phyloP scores from a whole-genome alignment of 2,888 invertebrate species.

The Liodrosophila aerea region DNA sequence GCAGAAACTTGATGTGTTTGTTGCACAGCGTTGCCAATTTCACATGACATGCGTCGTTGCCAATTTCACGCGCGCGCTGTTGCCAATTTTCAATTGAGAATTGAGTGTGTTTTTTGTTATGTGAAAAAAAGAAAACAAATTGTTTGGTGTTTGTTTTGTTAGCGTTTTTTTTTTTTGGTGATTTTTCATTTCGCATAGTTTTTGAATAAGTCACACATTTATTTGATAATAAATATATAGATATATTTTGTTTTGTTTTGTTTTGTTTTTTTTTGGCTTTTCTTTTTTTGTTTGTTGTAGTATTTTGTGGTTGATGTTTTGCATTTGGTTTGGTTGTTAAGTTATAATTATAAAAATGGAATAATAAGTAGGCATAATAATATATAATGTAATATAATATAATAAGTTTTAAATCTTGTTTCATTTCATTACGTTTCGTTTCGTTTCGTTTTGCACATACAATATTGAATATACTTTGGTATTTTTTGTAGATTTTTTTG shows the following conservation, averaged over 20 bases:
- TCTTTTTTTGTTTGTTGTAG: conserved; percentile 15
- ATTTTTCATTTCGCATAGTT: conserved; percentile 47
- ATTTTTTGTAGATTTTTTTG: conserved; percentile 26
- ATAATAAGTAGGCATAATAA: conserved; percentile 75
- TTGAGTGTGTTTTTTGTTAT: conserved; percentile 9
- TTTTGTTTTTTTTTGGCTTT: conserved; percentile 19
- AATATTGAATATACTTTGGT: conserved; percentile 68
- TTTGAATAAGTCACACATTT: conserved; percentile 74
- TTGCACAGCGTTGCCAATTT: conserved; percentile 4
- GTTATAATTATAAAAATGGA: conserved; percentile 77
- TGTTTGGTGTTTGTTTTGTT: conserved; percentile 37
- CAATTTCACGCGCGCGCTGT: conserved; percentile 26
- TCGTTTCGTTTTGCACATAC: conserved; percentile 56
- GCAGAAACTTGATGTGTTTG: no score
- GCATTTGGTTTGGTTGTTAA: conserved; percentile 57
- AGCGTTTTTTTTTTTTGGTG: conserved; percentile 35
- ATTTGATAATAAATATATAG: conserved; percentile 61
- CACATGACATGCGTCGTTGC: conserved; percentile 5
- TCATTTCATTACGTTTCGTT: conserved; percentile 45
- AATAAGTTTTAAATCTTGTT: conserved; percentile 48
- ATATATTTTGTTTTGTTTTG: conserved; percentile 33
- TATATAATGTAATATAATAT: conserved; percentile 69
- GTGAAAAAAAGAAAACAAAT: conserved; percentile 56
- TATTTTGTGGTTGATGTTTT: conserved; percentile 35
- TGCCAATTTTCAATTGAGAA: conserved; percentile 54